Evolutionary conservation across 2,797 vertebrate genomes (phyloP).

Genomic region (Danionella dracula): DNA sequence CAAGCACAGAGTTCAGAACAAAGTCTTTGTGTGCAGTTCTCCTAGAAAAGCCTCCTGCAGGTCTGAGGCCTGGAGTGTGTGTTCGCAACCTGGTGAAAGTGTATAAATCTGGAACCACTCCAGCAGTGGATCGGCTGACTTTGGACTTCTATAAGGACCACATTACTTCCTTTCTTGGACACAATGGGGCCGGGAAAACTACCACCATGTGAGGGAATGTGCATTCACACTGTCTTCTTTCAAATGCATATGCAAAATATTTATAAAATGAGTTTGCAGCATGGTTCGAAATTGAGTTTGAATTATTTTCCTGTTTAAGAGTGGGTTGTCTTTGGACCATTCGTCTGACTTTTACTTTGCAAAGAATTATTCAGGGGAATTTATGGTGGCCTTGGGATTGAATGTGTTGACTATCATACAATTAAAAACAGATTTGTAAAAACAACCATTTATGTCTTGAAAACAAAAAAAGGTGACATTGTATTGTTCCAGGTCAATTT

Average conservation of each 20-base stretch:
- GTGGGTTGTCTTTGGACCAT: too few relatives aligned
- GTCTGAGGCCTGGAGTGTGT: conserved; percentile 83
- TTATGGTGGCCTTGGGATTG: too few relatives aligned
- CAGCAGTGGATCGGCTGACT: conserved; percentile 90
- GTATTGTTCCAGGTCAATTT: conserved; percentile 85
- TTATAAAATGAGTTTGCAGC: too few relatives aligned
- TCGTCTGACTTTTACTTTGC: too few relatives aligned
- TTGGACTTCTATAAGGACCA: conserved; percentile 94
- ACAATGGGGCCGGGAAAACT: conserved; percentile 89
- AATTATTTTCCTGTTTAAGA: too few relatives aligned
- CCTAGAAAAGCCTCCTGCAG: conserved; percentile 79
- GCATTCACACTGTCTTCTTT: neutral
- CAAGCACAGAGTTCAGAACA: too few relatives aligned
- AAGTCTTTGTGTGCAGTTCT: conserved; percentile 66
- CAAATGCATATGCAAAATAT: neutral
- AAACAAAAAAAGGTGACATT: too few relatives aligned
- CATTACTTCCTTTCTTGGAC: conserved; percentile 95
- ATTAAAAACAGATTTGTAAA: too few relatives aligned
- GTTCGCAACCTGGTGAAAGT: conserved; percentile 92
- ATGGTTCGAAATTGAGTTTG: too few relatives aligned
- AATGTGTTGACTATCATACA: too few relatives aligned
- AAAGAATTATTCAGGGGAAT: too few relatives aligned
- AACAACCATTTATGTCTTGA: too few relatives aligned
- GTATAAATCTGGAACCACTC: conserved; percentile 90
- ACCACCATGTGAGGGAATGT: conserved; percentile 86